Conservation (phyloP, 2,113 vertebrate genomes). For the Ptyas mucosa region DNA sequence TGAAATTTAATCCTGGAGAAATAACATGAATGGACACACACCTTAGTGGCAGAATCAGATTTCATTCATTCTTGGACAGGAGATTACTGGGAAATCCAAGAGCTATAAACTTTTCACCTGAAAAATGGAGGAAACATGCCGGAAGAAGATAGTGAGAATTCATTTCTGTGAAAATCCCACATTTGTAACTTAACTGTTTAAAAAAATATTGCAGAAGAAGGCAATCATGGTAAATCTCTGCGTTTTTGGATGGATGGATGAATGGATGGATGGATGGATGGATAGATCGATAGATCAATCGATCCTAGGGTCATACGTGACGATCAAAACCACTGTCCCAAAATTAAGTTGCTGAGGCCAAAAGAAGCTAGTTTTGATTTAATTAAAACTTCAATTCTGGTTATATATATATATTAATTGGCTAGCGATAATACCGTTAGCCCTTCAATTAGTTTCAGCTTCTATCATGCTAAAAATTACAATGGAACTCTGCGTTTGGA, state of each 20-base stretch:
- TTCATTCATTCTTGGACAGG: neutral
- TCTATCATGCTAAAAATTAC: neutral
- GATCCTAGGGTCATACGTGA: neutral
- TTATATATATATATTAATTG: no score
- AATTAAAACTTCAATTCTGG: neutral
- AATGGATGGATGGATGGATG: no score
- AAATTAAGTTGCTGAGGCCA: neutral
- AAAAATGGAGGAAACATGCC: neutral
- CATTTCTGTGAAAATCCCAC: neutral
- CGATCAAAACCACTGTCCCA: neutral
- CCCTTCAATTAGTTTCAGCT: neutral
- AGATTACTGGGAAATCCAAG: neutral
- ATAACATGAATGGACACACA: neutral
- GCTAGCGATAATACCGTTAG: neutral
- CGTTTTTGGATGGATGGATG: no score
- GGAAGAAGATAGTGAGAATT: neutral
- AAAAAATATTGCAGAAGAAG: neutral
- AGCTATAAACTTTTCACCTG: neutral
- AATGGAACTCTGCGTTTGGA: neutral
- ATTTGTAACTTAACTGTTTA: neutral
- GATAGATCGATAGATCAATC: fast-evolving
- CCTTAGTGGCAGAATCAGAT: neutral
- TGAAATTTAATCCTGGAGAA: neutral
- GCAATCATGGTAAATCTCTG: neutral
- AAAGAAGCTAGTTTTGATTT: neutral